phyloP scores from a whole-genome alignment of 35 echinoderm and acorn worm genomes.

The Patiria miniata region DNA sequence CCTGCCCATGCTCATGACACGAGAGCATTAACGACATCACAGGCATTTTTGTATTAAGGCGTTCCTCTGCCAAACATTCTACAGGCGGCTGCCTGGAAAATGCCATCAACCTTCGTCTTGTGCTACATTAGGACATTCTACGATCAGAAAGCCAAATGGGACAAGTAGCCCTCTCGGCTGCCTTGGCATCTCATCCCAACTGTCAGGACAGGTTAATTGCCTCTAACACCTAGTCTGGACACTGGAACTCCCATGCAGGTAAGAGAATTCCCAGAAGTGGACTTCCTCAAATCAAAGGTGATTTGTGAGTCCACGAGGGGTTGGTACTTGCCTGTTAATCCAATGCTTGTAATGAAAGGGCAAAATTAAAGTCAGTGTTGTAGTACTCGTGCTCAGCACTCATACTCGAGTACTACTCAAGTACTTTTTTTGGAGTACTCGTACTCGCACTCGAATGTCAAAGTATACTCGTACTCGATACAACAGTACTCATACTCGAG shows the following conservation, averaged over 20 bases:
- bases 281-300: conserved; percentile 16
- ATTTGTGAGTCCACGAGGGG: background rate
- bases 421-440: too few relatives aligned
- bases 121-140: conserved; percentile 35
- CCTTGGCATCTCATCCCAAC: too few relatives aligned
- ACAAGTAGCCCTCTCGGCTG: background rate
- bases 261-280: background rate
- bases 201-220: too few relatives aligned
- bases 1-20: conserved; percentile 19
- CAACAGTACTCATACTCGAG: too few relatives aligned
- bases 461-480: too few relatives aligned
- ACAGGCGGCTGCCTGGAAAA: conserved; percentile 24
- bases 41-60: conserved; percentile 22
- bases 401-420: too few relatives aligned
- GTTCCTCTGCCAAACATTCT: conserved; percentile 34
- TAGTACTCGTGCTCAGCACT: too few relatives aligned
- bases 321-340: background rate
- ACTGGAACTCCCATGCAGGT: background rate
- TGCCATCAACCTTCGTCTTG: conserved; percentile 21
- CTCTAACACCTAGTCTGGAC: background rate
- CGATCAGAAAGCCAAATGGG: background rate
- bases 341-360: too few relatives aligned
- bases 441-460: too few relatives aligned
- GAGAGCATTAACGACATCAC: conserved; percentile 28
- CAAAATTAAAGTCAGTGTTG: too few relatives aligned